Evolutionary conservation across 2,797 vertebrate species (phyloP), one percentile per base, ranked within the genome.

Genomic region (Myotis daubentonii): DNA sequence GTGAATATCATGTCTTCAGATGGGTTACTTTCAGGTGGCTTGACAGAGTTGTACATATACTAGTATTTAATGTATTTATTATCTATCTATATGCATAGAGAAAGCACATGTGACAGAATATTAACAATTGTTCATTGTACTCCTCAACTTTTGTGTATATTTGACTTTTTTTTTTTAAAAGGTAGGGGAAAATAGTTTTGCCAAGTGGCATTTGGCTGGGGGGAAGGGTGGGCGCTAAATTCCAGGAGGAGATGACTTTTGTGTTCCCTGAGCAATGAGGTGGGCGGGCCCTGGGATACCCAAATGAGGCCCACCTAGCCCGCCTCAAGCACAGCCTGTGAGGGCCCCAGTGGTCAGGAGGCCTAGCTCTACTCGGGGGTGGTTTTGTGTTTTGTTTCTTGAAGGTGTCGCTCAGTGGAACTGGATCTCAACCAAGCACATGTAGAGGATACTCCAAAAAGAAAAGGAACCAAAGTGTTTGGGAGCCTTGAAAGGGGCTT

Each of bases 401-500:
- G 3, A 95, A 99, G 99, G 97, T 99, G 99, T 91, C 98, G 98
- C 19, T 99, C 99, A 4, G 95, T 99, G 96, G 99, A 99, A 94
- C 94, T 99, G 97, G 98, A 99, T 53, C 98, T 98, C 23, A 97
- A 97, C 65, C 87, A 97, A 97, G 96, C 96, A 94, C 98, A 98
- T 8, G n/a, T 96, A 89, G 99, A 98, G 96, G 99, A 98, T 16
- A 98, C 98, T 71, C 99, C 99, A 94, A 99, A 99, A 97, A 99
- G 98, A 91, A 99, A 98, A 97, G 99, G 98, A 84, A 97, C 98
- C 49, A 99, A 98, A 97, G 97, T 99, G 96, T 99, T 99, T 60
- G 99, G 99, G 33, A 99, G 99, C 89, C 97, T 99, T 94, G 99
- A 99, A 98, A 98, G 99, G 96, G 99, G 99, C n/a, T 97, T 99